phyloP scores from a whole-genome alignment of 1,140 invertebrate species.

The Eulimnadia texana region DNA sequence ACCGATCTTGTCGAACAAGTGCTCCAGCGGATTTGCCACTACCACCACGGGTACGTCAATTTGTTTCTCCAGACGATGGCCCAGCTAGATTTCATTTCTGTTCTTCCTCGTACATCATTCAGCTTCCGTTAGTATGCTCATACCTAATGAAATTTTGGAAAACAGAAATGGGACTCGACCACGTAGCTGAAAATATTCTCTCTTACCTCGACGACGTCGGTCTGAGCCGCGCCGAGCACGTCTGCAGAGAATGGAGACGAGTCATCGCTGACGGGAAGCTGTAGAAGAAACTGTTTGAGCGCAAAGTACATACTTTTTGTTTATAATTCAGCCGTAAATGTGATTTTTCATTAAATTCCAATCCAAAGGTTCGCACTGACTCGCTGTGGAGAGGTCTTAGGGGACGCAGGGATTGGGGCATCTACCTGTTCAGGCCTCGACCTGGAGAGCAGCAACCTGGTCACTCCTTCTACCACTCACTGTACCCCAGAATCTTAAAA shows the following conservation, averaged over 20 bases:
- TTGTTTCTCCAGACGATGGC: constrained; percentile 95
- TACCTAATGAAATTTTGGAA: no score
- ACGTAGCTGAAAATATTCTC: constrained; percentile 95
- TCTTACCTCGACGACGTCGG: constrained; percentile 93
- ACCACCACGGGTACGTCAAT: constrained; percentile 97
- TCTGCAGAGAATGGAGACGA: constrained; percentile 94
- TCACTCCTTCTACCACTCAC: constrained; percentile 83
- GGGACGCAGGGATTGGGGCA: constrained; percentile 87
- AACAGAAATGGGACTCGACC: constrained; percentile 89
- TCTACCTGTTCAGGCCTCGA: constrained; percentile 85
- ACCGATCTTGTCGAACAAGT: constrained; percentile 92
- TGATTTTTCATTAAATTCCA: not conserved
- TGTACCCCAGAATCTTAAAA: constrained; percentile 92
- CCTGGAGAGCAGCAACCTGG: constrained; percentile 79
- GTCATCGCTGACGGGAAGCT: constrained; percentile 96
- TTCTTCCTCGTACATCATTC: constrained; percentile 87
- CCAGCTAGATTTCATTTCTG: constrained; percentile 93
- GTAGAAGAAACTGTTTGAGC: constrained; percentile 92
- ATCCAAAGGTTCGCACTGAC: constrained; percentile 52
- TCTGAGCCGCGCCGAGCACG: constrained; percentile 80
- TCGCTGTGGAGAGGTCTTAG: constrained; percentile 90
- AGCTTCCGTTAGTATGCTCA: no score
- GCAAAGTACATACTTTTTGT: constrained; percentile 50
- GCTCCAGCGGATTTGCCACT: constrained; percentile 91
- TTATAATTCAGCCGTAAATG: not conserved